Evolutionary conservation across 2,888 invertebrate genomes (phyloP).

Genomic region (Drosophila pseudotakahashii): DNA sequence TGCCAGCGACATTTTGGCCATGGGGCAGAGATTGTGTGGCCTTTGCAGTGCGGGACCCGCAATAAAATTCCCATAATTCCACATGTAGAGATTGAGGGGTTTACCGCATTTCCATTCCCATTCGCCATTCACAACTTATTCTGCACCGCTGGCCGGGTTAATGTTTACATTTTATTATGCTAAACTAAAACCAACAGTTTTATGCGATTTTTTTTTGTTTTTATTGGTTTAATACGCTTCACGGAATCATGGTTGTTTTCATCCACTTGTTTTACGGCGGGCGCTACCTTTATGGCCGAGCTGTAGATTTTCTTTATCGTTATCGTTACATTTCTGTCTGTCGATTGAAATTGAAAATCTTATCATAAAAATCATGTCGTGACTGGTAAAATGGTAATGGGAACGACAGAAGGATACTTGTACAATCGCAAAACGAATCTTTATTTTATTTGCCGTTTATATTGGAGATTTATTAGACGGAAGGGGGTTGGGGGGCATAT

Average conservation of each 20-base stretch:
- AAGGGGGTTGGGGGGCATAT: slow-evolving; percentile 36
- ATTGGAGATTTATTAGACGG: slow-evolving; percentile 59
- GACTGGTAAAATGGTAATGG: slow-evolving; percentile 34
- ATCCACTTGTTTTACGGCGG: slow-evolving; percentile 32
- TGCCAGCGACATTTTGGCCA: slow-evolving; percentile 49
- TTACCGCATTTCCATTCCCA: neutral
- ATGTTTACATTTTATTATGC: slow-evolving; percentile 67
- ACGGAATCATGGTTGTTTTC: slow-evolving; percentile 24
- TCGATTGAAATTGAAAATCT: slow-evolving; percentile 68
- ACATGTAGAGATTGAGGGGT: slow-evolving; percentile 23
- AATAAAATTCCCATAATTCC: slow-evolving; percentile 60
- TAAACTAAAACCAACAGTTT: slow-evolving; percentile 63
- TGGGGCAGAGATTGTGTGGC: slow-evolving; percentile 12
- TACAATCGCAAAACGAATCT: slow-evolving; percentile 37
- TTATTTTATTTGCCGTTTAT: slow-evolving; percentile 39
- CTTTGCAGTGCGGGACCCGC: slow-evolving; percentile 41
- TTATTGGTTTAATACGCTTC: slow-evolving; percentile 53
- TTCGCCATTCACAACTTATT: slow-evolving; percentile 9
- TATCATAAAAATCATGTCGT: slow-evolving; percentile 60
- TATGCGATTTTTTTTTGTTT: slow-evolving; percentile 58
- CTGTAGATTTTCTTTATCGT: slow-evolving; percentile 31
- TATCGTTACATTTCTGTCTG: slow-evolving; percentile 23
- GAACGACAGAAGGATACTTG: neutral
- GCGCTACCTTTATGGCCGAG: slow-evolving; percentile 17
- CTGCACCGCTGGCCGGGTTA: slow-evolving; percentile 36